Percentiles rank a stretch among this genome's conserved stretches.
These are phyloP conservation scores for Thomomys bottae DNA, from an alignment of 2,113 vertebrate genomes.

Conservation along the genomic window DNA sequence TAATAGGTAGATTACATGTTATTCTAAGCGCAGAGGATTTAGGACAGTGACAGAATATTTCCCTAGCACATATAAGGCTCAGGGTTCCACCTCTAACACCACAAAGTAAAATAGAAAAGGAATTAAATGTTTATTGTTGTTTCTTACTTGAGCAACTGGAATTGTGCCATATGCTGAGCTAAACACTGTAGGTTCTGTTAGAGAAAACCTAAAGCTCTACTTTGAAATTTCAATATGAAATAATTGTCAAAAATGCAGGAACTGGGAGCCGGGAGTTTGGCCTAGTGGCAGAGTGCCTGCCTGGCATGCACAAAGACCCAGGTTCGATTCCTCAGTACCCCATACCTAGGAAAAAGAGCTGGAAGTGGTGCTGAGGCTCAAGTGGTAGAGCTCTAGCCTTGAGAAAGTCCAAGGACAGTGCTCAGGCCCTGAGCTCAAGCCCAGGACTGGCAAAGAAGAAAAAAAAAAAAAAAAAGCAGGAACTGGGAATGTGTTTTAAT, in stretches of 20 bases:
- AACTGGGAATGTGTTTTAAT: too few relatives aligned
- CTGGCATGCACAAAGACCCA: too few relatives aligned
- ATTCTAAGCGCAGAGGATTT: background rate
- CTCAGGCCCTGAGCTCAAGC: background rate
- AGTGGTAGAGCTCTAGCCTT: too few relatives aligned
- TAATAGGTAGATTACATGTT: background rate
- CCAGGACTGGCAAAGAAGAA: too few relatives aligned
- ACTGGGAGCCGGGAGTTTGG: too few relatives aligned
- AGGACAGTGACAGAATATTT: background rate
- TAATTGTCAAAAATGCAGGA: background rate
- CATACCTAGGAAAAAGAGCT: too few relatives aligned
- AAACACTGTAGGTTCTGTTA: background rate
- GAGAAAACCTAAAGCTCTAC: slow-evolving; percentile 22
- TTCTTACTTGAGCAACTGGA: slow-evolving; percentile 17
- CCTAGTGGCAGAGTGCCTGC: too few relatives aligned
- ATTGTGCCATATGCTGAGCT: background rate
- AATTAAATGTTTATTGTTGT: background rate
- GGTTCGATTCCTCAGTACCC: too few relatives aligned
- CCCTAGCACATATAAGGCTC: background rate
- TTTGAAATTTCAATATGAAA: background rate
- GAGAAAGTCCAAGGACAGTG: too few relatives aligned
- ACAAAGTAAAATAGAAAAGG: too few relatives aligned
- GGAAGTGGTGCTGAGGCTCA: too few relatives aligned
- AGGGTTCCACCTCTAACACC: background rate
- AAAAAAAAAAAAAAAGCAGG: too few relatives aligned